phyloP scores from a whole-genome alignment of 1,140 invertebrate species.

The Ips typographus region DNA sequence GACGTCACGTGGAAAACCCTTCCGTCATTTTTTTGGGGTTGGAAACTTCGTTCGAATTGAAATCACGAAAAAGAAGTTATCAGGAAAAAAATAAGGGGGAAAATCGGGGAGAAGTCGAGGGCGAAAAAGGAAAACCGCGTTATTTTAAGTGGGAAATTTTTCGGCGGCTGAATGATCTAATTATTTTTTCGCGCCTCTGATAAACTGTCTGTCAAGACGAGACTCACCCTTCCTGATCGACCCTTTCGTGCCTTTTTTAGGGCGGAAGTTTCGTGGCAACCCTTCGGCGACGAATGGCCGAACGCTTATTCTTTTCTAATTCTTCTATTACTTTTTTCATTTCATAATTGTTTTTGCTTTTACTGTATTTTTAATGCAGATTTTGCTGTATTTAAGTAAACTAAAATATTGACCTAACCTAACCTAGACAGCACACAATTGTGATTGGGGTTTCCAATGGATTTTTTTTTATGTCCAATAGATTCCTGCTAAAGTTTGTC shows the following conservation, averaged over 20 bases:
- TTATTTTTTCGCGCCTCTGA: conserved; percentile 49
- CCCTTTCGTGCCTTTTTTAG: conserved; percentile 44
- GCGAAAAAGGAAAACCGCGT: conserved; percentile 29
- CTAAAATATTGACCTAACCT: no score
- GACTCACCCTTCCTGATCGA: conserved; percentile 3
- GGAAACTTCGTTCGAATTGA: conserved; percentile 7
- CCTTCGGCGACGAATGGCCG: not conserved
- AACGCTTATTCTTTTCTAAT: not conserved
- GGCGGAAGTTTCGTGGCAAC: conserved; percentile 23
- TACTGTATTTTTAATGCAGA: no score
- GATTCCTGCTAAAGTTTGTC: no score
- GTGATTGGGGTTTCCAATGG: no score
- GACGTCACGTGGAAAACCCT: no score
- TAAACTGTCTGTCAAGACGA: conserved; percentile 30
- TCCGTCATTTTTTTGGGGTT: no score
- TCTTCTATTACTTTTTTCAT: no score
- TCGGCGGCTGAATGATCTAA: conserved; percentile 46
- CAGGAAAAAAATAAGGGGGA: conserved; percentile 5
- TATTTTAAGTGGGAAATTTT: conserved; percentile 36
- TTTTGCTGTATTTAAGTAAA: no score
- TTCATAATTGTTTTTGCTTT: no score
- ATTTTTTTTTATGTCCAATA: no score
- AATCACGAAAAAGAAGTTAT: conserved; percentile 32
- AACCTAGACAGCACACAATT: no score
- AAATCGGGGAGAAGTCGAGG: conserved; percentile 13